These are phyloP conservation scores for Gavialis gangeticus DNA, from an alignment of 2,113 vertebrate genomes.

Conservation along the genomic window DNA sequence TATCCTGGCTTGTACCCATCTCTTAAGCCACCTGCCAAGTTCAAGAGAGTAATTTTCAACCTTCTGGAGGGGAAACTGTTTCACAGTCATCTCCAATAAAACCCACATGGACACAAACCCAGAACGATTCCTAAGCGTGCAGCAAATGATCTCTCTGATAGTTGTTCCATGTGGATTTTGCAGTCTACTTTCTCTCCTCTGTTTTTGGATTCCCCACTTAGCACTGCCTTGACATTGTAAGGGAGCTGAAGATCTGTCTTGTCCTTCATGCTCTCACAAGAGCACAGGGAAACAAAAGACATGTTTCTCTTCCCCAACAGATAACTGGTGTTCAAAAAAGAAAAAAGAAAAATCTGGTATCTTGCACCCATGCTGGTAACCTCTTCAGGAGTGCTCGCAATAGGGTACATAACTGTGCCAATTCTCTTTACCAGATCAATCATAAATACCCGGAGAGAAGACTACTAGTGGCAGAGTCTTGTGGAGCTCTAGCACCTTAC, in stretches of 20 bases:
- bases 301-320: too few species aligned
- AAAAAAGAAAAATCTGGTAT: too few species aligned
- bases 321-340: too few species aligned
- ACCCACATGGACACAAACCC: too few species aligned
- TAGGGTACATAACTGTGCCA: neutral
- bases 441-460: conserved; percentile 99
- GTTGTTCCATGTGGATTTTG: too few species aligned
- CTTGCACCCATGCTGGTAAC: neutral
- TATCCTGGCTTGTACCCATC: neutral
- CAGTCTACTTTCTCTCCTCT: too few species aligned
- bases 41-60: neutral
- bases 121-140: too few species aligned
- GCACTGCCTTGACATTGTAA: neutral
- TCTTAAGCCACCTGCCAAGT: neutral
- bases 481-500: conserved; percentile 96
- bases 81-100: neutral
- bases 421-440: conserved; percentile 88
- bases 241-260: neutral
- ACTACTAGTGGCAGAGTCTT: conserved; percentile 95
- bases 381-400: neutral
- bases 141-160: too few species aligned
- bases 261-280: neutral
- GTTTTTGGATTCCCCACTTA: neutral
- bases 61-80: neutral
- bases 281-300: too few species aligned